Base-by-base conservation (phyloP, 2,113 vertebrate species). In the Callospermophilus lateralis region DNA sequence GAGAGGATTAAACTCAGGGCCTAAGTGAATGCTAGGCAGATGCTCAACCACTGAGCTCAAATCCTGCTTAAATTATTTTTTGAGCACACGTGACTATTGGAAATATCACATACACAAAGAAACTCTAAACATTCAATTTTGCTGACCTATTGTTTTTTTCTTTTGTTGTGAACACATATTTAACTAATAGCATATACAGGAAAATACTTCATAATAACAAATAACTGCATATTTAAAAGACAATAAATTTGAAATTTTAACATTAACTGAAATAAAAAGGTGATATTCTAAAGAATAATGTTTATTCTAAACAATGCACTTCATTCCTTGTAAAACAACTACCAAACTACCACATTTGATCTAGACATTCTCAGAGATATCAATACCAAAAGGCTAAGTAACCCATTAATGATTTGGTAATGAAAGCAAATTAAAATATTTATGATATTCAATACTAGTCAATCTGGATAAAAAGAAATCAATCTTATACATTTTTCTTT, bases 31-130 rank as follows among this genome's bases (percentile, higher is more conserved):
- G 61, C 61, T 63, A 63, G 22, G 8, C 61, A 63, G 24, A 24
- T 63, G 26, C 8, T 63, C 8, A 28, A 63, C 30, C 65, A 68
- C 67, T n/a, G 15, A 34, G 30, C 67, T 34, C 32, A 34, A 1
- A 32, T 32, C 16, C 2, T 13, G 51, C 28, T 79, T 84, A 84
- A 63, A 51, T 68, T 26, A 87, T 87, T 93, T 30, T 55, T 55
- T 94, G 20, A 65, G 65, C 26, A 79, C 37, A 72, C 80, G 17
- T 80, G 73, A 28, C 16, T 84, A 61, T 55, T 24, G 88, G 55
- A 90, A 94, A 95, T 86, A 34, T 53, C 48, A 96, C 81, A n/a
- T 48, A 86, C 8, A 80, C 13, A 84, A 87, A 89, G 65, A 95
- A 90, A 85, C 8, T 81, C 10, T 87, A 73, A 39, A 89, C 8